Evolutionary conservation across 2,797 vertebrate genomes (phyloP), one percentile per base, ranked within the genome.

Genomic region (Hybognathus amarus): DNA sequence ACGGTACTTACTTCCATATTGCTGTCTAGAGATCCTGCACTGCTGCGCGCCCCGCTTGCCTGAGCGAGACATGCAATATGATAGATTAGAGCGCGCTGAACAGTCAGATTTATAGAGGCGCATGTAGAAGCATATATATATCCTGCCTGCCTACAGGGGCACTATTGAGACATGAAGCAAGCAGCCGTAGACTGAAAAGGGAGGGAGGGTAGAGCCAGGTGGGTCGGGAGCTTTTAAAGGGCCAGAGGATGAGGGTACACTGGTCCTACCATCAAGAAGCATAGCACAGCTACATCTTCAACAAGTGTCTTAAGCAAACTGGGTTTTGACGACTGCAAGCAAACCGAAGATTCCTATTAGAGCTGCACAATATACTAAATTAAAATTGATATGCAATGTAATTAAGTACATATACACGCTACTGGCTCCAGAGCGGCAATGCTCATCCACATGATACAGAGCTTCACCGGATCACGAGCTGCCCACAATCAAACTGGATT

Each of bases 1-100:
- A 92, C 95, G 94, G 96, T 96, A 98, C 98, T 98, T 99, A 99
- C 98, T 97, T 99, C 98, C 96, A 99, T 97, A 97, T 97, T 98
- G 97, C 97, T 99, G 97, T 99, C 97, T 98, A 99, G 97, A 93
- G 97, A 99, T 98, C 97, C 97, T 95, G 97, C 97, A 97, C 98
- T 98, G 97, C 97, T 98, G 96, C 98, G 97, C 97, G 96, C 93
- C 97, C 93, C 97, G 97, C 96, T 98, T 99, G 96, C 98, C 97
- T 98, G 97, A 95, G 96, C 97, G 95, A 96, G 95, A 99, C 97
- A 99, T 96, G 96, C 96, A 95, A 98, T 94, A 97, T 94, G 95
- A 98, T 90, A 99, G 94, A 95, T 98, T 97, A 99, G 97, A 97
- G 93, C 80, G 82, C 90, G 87, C 86, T 83, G 54, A 88, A 93